A percentile compares a stretch with the other conserved stretches of the same genome.
phyloP scores from a whole-genome alignment of 1,140 invertebrate genomes.

The Aradophagus sp. region DNA sequence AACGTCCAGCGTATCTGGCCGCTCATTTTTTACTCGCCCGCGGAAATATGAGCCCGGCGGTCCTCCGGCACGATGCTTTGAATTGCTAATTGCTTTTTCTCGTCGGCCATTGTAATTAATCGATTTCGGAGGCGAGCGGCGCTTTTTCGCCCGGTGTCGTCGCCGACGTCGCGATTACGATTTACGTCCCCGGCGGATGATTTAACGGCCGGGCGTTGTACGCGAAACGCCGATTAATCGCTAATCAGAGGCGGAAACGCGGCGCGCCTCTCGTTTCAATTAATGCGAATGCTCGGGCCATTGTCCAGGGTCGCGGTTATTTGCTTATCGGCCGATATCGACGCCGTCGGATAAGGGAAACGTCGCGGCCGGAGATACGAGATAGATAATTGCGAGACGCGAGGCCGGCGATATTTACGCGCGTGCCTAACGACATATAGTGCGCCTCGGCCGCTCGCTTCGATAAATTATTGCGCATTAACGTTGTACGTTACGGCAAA shows the following conservation, averaged over 20 bases:
- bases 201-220: conserved; percentile 1
- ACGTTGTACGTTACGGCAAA: conserved; percentile 29
- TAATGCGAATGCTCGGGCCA: conserved; percentile 30
- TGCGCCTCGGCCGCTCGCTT: conserved; percentile 26
- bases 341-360: conserved; percentile 38
- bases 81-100: conserved; percentile 45
- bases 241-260: conserved; percentile 29
- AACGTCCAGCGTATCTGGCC: conserved; percentile 49
- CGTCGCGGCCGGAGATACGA: conserved; percentile 36
- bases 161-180: no score
- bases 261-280: conserved; percentile 29
- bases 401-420: conserved; percentile 51
- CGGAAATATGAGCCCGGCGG: conserved; percentile 42
- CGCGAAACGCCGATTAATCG: conserved; percentile 25
- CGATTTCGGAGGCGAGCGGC: conserved; percentile 3
- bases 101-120: conserved; percentile 31
- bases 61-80: conserved; percentile 30
- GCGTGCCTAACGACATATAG: conserved; percentile 49
- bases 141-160: no score
- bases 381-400: conserved; percentile 31
- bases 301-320: conserved; percentile 31
- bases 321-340: conserved; percentile 51
- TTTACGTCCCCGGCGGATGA: no score
- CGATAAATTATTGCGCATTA: conserved; percentile 39
- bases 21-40: conserved; percentile 26